Evolutionary conservation across 2,888 invertebrate species (phyloP).

Genomic region (Drosophila mimetica): DNA sequence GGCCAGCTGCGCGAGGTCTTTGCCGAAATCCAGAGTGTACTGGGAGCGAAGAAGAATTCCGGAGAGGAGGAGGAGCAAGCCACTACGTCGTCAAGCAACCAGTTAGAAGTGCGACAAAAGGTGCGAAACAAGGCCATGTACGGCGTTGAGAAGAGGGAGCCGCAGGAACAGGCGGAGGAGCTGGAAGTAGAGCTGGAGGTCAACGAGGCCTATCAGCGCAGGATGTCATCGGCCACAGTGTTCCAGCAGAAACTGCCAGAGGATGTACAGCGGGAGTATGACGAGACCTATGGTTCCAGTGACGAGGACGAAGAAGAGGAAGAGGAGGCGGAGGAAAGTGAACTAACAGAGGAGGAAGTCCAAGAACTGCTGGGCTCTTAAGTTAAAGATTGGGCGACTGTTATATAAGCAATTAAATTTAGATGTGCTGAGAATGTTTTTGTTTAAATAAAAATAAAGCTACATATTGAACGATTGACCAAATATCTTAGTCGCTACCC

Average conservation of each 20-base stretch:
- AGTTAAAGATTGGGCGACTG: neutral
- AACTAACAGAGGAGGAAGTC: conserved; percentile 17
- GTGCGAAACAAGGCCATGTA: conserved; percentile 60
- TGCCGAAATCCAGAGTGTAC: conserved; percentile 48
- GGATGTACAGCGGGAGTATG: conserved; percentile 50
- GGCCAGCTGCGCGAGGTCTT: conserved; percentile 56
- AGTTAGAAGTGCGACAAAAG: conserved; percentile 40
- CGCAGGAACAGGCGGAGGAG: neutral
- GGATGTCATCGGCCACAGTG: conserved; percentile 70
- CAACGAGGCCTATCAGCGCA: conserved; percentile 46
- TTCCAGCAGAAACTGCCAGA: conserved; percentile 58
- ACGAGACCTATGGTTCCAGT: conserved; percentile 9
- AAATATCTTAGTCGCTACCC: too few species aligned
- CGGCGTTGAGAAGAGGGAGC: conserved; percentile 31
- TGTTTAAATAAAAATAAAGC: too few species aligned
- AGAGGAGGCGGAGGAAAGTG: neutral
- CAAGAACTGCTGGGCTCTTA: conserved; percentile 5
- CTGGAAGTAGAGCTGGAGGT: conserved; percentile 6
- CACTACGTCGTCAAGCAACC: conserved; percentile 25
- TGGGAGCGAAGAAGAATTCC: conserved; percentile 13
- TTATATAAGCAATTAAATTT: neutral
- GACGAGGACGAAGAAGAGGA: conserved; percentile 6
- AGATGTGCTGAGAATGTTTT: too few species aligned
- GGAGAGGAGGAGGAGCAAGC: conserved; percentile 4
- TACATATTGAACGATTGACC: too few species aligned